Base-by-base conservation (phyloP, 2,888 invertebrate species). In the Cremastinae sp. region DNA sequence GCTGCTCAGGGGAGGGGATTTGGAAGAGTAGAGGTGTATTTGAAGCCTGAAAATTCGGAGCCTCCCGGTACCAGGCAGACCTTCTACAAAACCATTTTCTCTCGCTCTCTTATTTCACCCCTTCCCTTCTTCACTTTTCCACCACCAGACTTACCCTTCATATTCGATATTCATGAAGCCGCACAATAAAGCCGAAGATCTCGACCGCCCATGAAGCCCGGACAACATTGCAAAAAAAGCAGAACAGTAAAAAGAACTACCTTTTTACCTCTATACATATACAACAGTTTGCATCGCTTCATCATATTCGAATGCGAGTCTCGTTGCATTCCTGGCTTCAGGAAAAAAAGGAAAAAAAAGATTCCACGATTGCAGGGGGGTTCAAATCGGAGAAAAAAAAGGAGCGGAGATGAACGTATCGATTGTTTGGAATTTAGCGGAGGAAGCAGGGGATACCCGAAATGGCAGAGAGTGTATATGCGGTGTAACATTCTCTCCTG, bases 351-450 rank as follows among this genome's bases (percentile, higher is more conserved):
- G 14, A 61, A 35, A 35, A n/a, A 47, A 61, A 35, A 47, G 37
- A 20, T 56, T 20, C 37, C 56, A 10, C 39, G 56, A 58, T 45
- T 22, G 37, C 20, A 12, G 65, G 58, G 65, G 58, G 43, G 14
- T 59, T 61, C 58, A 61, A 62, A 43, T 18, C 61, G 61, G 56
- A 43, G 65, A 45, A 35, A 56, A 65, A 65, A 71, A 65, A 64
- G 47, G 82, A 81, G 81, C 82, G 83, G 55, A 47, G 35, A 37
- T 37, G 47, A 7, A 85, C 81, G 83, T 86, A 87, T 87, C 86
- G 87, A 87, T 87, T 87, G 85, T 84, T 83, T 84, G 84, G 82
- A 84, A 85, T 85, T 87, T 87, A 83, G 72, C 85, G 82, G 74
- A 78, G 83, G 83, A 79, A 78, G 81, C 64, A 45, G 45, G 20